phyloP scores from a whole-genome alignment of 2,113 vertebrate species.

The Embiotoca jacksoni region DNA sequence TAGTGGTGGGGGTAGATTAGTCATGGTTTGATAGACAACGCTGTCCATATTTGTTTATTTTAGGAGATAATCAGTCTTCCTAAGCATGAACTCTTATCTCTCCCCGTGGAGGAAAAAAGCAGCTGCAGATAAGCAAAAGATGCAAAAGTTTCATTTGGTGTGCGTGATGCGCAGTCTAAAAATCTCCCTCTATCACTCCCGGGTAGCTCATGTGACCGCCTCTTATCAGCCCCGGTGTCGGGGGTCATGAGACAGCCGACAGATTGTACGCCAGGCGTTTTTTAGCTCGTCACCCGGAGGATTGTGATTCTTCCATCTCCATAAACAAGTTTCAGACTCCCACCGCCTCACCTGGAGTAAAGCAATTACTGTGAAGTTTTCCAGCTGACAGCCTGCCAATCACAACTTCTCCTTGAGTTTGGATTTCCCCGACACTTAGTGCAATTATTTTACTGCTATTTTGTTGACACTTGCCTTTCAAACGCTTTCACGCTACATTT shows the following conservation, averaged over 20 bases:
- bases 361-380: conserved; percentile 66
- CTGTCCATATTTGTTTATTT: conserved; percentile 83
- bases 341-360: conserved; percentile 63
- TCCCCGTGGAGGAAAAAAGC: conserved; percentile 42
- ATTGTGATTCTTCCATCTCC: conserved; percentile 59
- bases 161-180: conserved; percentile 65
- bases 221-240: conserved; percentile 72
- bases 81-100: conserved; percentile 80
- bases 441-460: conserved; percentile 56
- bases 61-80: conserved; percentile 78
- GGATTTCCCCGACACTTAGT: conserved; percentile 22
- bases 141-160: conserved; percentile 73
- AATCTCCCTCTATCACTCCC: conserved; percentile 70
- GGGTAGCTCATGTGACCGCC: conserved; percentile 57
- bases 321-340: conserved; percentile 66
- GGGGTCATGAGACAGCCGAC: conserved; percentile 73
- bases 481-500: conserved; percentile 36
- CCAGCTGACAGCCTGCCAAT: conserved; percentile 66
- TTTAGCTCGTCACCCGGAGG: conserved; percentile 65
- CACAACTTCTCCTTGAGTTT: conserved; percentile 50
- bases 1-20: conserved; percentile 44
- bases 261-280: conserved; percentile 58
- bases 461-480: conserved; percentile 63
- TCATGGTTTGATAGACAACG: conserved; percentile 76
- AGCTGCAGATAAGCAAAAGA: conserved; percentile 76